Evolutionary conservation across 2,888 invertebrate species (phyloP).

Genomic region (Boloria selene): DNA sequence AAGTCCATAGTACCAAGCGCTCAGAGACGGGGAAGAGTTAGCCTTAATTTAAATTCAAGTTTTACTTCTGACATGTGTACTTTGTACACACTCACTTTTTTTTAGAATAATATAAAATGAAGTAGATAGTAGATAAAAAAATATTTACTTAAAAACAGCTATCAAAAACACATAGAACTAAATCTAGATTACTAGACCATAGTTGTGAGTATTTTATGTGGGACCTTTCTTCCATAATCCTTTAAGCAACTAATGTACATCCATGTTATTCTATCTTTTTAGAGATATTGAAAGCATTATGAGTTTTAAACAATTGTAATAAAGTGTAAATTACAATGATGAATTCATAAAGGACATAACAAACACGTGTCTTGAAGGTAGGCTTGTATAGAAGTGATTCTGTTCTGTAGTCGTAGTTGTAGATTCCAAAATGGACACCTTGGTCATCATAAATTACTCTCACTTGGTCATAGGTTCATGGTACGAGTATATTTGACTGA

Average conservation of each 20-base stretch:
- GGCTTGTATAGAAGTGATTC: constrained; percentile 8
- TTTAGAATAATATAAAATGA: too few relatives aligned
- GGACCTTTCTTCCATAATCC: too few relatives aligned
- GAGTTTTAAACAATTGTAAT: neutral
- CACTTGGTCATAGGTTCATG: neutral
- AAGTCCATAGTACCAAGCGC: too few relatives aligned
- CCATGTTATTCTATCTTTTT: neutral
- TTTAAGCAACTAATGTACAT: neutral
- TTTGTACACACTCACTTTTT: too few relatives aligned
- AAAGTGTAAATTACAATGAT: constrained; percentile 2
- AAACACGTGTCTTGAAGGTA: neutral
- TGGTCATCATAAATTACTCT: constrained; percentile 12
- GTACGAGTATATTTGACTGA: neutral
- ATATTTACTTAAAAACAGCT: too few relatives aligned
- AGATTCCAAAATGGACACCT: constrained; percentile 18
- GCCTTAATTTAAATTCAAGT: too few relatives aligned
- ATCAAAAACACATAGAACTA: too few relatives aligned
- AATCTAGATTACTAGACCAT: too few relatives aligned
- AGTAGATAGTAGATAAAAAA: too few relatives aligned
- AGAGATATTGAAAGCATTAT: neutral
- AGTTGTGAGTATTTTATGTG: too few relatives aligned
- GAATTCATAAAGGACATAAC: neutral
- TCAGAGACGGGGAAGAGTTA: too few relatives aligned
- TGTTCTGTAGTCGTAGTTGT: neutral
- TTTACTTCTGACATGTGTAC: too few relatives aligned